Evolutionary conservation across 2,888 invertebrate species (phyloP), one percentile per base, ranked within the genome.

Genomic region (Blomia tropicalis): DNA sequence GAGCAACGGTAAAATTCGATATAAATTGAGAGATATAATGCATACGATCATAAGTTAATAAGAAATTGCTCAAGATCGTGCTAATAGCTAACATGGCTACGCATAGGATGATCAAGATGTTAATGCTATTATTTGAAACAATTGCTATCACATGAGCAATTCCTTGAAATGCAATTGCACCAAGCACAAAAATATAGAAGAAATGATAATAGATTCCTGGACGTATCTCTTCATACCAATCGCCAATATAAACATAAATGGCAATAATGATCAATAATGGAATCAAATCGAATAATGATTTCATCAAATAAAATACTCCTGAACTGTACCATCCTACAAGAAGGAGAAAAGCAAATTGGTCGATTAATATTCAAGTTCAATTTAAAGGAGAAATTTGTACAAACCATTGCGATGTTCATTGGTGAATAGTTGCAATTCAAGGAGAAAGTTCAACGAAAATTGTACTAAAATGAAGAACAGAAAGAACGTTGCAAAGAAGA

Each of bases 301-400:
- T 58, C 41, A 41, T 41, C 43, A 58, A 11, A 43, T 41, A 58
- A 23, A 23, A 43, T 4, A 41, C 23, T 4, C 59, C 59, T 2
- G 59, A 23, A 58, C 43, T 43, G n/a, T 58, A 58, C 59, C 59
- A 58, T 44, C 59, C 59, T 43, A 25, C n/a, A 27, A 22, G 22
- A 27, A 11, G 51, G 7, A n/a, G n/a, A n/a, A n/a, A n/a, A n/a
- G n/a, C n/a, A n/a, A n/a, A n/a, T n/a, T n/a, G n/a, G n/a, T n/a
- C n/a, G 7, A 36, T 36, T 36, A 36, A 36, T 36, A 36, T 36
- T 36, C 17, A 36, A 36, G 17, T 11, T 36, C 17, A 36, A 36
- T 36, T 11, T 36, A 36, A 36, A 36, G 7, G 7, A 36, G 7
- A 36, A 36, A 11, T 36, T 36, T n/a, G n/a, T n/a, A n/a, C n/a